phyloP scores from a whole-genome alignment of 2,888 invertebrate genomes.

The Eupithecia tripunctaria region DNA sequence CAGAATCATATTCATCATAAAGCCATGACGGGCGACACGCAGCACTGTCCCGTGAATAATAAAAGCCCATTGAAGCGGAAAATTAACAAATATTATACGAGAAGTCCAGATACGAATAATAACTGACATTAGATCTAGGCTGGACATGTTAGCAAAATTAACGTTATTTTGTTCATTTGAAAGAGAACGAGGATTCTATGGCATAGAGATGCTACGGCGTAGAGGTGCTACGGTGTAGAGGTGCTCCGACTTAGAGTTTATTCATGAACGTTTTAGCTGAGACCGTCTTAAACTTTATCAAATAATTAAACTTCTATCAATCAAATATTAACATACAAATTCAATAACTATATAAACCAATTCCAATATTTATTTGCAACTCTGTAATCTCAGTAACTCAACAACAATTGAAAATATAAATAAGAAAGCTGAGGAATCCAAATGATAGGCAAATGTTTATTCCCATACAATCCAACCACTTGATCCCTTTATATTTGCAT shows the following conservation, averaged over 20 bases:
- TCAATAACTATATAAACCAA: background rate
- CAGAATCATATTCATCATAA: background rate
- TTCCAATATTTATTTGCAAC: background rate
- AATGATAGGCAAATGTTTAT: conserved; percentile 21
- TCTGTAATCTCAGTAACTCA: background rate
- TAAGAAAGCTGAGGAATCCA: background rate
- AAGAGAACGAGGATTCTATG: background rate
- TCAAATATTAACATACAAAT: background rate
- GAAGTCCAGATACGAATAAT: background rate
- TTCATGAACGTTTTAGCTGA: background rate
- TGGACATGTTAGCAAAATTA: background rate
- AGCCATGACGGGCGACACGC: background rate
- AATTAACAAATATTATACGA: background rate
- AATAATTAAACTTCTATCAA: background rate
- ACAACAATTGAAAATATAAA: background rate
- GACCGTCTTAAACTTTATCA: background rate
- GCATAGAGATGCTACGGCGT: background rate
- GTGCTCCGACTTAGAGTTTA: background rate
- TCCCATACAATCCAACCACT: conserved; percentile 22
- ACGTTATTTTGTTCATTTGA: background rate
- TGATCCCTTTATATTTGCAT: conserved; percentile 31
- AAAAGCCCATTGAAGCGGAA: background rate
- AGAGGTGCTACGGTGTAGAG: background rate
- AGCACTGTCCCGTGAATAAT: background rate
- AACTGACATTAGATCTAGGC: background rate